Conservation (phyloP, 2,797 vertebrate genomes). For the Gymnopithys bicolor region DNA sequence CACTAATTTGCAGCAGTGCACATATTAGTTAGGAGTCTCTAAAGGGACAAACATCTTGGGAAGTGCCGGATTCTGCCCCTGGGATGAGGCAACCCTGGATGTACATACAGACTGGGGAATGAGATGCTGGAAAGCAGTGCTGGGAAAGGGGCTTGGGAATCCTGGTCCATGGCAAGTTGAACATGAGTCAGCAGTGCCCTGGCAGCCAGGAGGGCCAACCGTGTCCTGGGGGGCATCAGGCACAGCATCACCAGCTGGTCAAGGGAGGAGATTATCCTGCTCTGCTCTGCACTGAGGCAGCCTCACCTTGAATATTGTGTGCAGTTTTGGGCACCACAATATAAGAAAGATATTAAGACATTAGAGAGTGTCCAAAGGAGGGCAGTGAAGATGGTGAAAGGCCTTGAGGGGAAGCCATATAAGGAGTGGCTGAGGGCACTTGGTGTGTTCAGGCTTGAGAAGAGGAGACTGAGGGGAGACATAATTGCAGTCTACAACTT, state of each 20-base stretch:
- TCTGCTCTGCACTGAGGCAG: neutral
- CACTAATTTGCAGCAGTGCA: neutral
- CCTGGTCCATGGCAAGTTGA: neutral
- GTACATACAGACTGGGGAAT: neutral
- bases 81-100: neutral
- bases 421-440: neutral
- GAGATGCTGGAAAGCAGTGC: neutral
- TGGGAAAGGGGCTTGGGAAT: neutral
- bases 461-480: neutral
- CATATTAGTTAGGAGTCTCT: neutral
- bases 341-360: neutral
- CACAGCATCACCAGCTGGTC: rapidly evolving
- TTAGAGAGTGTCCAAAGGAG: neutral
- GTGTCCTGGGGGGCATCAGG: neutral
- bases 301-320: neutral
- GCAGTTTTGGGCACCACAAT: neutral
- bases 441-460: neutral
- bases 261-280: rapidly evolving
- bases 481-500: neutral
- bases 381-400: neutral
- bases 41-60: neutral
- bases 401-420: neutral
- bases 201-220: neutral
- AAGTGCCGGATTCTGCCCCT: neutral
- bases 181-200: neutral